Conservation (phyloP, 2,113 vertebrate genomes). For the Oreochromis aureus region DNA sequence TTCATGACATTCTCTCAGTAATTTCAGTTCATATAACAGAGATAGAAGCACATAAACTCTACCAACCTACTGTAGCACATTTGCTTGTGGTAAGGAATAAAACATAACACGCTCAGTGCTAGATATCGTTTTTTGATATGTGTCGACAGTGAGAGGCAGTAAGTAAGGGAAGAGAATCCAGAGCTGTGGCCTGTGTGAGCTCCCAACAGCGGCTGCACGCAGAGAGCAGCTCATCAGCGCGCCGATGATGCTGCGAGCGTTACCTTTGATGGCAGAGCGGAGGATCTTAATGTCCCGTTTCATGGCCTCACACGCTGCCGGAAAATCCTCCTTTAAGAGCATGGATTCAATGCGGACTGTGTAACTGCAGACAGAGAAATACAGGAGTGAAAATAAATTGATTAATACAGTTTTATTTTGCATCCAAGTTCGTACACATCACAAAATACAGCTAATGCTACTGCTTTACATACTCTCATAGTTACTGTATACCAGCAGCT, state of each 20-base stretch:
- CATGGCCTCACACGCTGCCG: conserved; percentile 73
- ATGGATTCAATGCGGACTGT: conserved; percentile 84
- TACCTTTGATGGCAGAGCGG: conserved; percentile 80
- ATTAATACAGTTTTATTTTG: not conserved
- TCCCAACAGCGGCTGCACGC: not conserved
- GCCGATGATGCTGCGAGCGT: not conserved
- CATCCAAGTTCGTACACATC: not conserved
- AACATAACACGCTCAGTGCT: not conserved
- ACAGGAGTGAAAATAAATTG: not conserved
- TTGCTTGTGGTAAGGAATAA: not conserved
- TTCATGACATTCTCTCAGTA: accelerated
- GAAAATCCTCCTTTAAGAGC: conserved; percentile 88
- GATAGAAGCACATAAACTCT: accelerated
- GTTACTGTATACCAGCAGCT: not conserved
- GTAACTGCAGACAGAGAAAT: conserved; percentile 68
- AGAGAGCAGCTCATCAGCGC: not conserved
- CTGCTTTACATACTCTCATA: not conserved
- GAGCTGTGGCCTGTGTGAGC: accelerated
- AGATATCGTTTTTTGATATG: accelerated
- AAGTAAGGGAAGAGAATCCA: not conserved
- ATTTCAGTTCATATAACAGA: accelerated
- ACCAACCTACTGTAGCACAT: not conserved
- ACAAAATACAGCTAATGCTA: not conserved
- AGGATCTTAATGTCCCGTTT: conserved; percentile 76
- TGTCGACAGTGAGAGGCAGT: not conserved